These are phyloP conservation scores for Entomobrya multifasciata DNA, from an alignment of 2,888 invertebrate species.

Conservation along the genomic window DNA sequence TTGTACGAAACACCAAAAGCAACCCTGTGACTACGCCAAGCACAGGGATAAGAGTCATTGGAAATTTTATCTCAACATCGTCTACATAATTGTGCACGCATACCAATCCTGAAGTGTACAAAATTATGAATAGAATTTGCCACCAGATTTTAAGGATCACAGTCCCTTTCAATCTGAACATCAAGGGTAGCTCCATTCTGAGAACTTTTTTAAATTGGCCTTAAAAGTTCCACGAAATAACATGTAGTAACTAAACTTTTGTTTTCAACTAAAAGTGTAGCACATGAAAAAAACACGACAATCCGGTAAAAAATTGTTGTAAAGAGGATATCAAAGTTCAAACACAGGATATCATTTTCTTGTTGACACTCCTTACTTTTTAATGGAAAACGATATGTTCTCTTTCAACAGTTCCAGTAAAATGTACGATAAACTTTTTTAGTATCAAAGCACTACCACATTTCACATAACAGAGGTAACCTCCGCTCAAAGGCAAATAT, in stretches of 20 bases:
- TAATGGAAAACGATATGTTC: neutral
- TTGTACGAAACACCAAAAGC: constrained; percentile 78
- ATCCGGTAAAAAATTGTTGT: no score
- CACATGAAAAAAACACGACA: no score
- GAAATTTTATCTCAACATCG: constrained; percentile 68
- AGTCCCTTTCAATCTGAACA: constrained; percentile 71
- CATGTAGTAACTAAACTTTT: no score
- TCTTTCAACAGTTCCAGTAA: neutral
- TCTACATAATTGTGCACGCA: constrained; percentile 66
- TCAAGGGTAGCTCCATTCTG: constrained; percentile 66
- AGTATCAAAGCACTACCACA: neutral
- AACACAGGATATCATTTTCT: neutral
- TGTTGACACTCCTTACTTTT: neutral
- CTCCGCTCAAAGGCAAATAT: neutral
- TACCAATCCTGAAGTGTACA: constrained; percentile 63
- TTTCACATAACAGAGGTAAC: neutral
- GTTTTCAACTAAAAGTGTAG: no score
- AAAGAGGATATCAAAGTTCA: no score
- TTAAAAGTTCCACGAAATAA: neutral
- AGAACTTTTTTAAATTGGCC: no score
- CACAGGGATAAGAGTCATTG: constrained; percentile 76
- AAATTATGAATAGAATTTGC: constrained; percentile 58
- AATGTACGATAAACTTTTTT: neutral
- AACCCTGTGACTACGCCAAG: constrained; percentile 78
- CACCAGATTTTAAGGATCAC: constrained; percentile 72